Conservation (phyloP, 2,113 vertebrate species). For the Pygathrix nemaeus region DNA sequence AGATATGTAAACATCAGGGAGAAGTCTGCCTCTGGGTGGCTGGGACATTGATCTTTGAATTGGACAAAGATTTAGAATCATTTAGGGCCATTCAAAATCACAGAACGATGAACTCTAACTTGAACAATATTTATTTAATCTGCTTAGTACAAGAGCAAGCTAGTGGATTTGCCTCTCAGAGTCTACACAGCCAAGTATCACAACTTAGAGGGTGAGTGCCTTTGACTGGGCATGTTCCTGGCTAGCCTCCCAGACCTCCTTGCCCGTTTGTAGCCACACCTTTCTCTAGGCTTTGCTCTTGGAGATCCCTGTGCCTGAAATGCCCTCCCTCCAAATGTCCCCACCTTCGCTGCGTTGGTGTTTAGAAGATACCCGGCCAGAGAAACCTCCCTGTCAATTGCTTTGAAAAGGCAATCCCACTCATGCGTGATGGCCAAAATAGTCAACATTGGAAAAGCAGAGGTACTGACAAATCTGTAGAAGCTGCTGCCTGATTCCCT, state of each 20-base stretch:
- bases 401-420: not conserved
- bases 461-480: not conserved
- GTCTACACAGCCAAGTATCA: not conserved
- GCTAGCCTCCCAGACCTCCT: not conserved
- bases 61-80: slow-evolving; percentile 49
- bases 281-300: not conserved
- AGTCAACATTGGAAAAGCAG: not conserved
- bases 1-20: not conserved
- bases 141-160: not conserved
- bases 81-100: slow-evolving; percentile 50
- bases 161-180: not conserved
- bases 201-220: fast-evolving
- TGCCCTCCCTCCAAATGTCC: not conserved
- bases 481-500: not conserved
- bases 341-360: not conserved
- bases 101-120: slow-evolving; percentile 38
- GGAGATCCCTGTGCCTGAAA: not conserved
- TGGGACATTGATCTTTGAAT: slow-evolving; percentile 47
- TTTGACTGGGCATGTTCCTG: not conserved
- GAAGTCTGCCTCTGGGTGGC: slow-evolving; percentile 5
- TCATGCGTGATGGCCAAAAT: not conserved
- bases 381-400: not conserved
- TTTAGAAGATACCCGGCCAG: not conserved
- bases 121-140: not conserved
- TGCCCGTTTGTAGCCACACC: not conserved